phyloP scores from a whole-genome alignment of 2,888 invertebrate genomes.

The Vannuccia rotundouncinata region DNA sequence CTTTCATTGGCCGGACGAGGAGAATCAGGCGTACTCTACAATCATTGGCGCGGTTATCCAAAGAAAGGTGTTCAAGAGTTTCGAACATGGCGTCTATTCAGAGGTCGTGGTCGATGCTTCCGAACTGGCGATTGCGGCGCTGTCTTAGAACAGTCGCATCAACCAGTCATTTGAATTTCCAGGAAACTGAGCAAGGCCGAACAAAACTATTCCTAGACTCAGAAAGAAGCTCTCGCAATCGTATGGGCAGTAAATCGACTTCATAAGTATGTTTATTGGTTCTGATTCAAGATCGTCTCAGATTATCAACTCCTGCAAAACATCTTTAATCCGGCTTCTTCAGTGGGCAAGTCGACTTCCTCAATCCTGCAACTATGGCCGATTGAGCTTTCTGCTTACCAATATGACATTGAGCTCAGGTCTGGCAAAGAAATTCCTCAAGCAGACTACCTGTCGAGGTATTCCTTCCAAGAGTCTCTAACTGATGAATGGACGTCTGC shows the following conservation, averaged over 20 bases:
- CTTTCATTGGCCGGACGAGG: neutral
- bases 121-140: constrained; percentile 1
- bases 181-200: neutral
- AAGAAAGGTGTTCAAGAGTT: neutral
- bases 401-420: constrained; percentile 2
- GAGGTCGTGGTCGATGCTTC: neutral
- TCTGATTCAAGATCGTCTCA: neutral
- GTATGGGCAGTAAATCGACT: neutral
- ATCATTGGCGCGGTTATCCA: neutral
- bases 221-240: neutral
- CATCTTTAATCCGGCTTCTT: neutral
- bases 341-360: constrained; percentile 7
- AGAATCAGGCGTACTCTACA: neutral
- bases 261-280: neutral
- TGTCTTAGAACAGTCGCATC: neutral
- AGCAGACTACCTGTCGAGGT: constrained; percentile 21
- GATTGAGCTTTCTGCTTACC: neutral
- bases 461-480: neutral
- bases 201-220: constrained; percentile 22
- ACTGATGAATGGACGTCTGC: neutral
- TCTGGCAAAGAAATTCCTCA: neutral
- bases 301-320: neutral
- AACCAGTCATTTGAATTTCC: constrained; percentile 15
- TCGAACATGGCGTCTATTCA: neutral
- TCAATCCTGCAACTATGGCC: neutral